A percentile compares a stretch with the other conserved stretches of the same genome.
Evolutionary conservation across 2,797 vertebrate species (phyloP).

Genomic region (Cirrhinus mrigala): DNA sequence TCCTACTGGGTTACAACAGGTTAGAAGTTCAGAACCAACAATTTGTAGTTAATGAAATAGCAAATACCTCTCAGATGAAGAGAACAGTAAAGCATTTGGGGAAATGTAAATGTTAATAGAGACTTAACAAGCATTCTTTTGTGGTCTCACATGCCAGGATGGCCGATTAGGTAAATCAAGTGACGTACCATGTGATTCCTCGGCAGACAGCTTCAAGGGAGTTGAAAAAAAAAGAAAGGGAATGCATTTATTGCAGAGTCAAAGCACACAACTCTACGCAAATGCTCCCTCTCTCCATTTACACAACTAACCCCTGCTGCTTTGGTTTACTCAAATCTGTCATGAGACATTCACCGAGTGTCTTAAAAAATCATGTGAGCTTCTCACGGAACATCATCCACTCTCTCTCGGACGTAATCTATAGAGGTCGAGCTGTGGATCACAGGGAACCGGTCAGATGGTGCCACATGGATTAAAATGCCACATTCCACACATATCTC

Average conservation of each 20-base stretch:
- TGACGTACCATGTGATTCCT: slow-evolving; percentile 76
- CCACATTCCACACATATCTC: slow-evolving; percentile 53
- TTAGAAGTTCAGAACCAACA: background rate
- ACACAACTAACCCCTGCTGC: background rate
- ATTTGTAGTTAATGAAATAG: background rate
- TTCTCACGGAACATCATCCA: slow-evolving; percentile 25
- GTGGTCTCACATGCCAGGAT: slow-evolving; percentile 26
- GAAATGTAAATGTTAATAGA: background rate
- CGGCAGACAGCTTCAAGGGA: background rate
- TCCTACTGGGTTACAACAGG: background rate
- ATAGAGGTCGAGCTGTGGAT: slow-evolving; percentile 6
- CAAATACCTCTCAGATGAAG: slow-evolving; percentile 5
- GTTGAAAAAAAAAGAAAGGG: background rate
- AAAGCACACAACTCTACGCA: background rate
- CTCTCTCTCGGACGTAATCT: background rate
- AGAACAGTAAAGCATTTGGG: background rate
- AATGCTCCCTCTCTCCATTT: background rate
- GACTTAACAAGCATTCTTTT: slow-evolving; percentile 66
- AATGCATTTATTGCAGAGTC: background rate
- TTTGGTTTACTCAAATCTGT: slow-evolving; percentile 4
- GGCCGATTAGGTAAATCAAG: slow-evolving; percentile 67
- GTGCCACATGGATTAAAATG: slow-evolving; percentile 42
- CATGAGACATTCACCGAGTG: slow-evolving; percentile 45
- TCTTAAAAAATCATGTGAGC: slow-evolving; percentile 54
- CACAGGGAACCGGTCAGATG: slow-evolving; percentile 32